phyloP scores from a whole-genome alignment of 2,888 invertebrate genomes.

The Dicyrtomina minuta region DNA sequence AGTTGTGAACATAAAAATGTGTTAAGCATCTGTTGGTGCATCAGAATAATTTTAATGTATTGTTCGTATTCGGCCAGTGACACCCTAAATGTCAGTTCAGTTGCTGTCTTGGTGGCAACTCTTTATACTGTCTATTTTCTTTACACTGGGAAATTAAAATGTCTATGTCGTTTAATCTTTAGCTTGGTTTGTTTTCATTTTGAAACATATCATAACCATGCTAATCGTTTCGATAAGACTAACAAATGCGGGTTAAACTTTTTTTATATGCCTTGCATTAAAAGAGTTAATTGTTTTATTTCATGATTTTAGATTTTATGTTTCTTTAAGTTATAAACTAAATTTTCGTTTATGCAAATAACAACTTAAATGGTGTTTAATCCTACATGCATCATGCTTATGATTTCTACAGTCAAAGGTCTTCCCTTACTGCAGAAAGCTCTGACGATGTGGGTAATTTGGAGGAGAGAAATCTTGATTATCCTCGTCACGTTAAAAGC shows the following conservation, averaged over 20 bases:
- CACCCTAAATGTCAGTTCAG: conserved; percentile 22
- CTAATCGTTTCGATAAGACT: conserved; percentile 5
- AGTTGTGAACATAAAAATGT: not conserved
- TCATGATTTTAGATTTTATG: not conserved
- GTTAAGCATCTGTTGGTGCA: not conserved
- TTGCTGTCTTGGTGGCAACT: not conserved
- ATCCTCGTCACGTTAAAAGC: not conserved
- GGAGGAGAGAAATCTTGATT: not conserved
- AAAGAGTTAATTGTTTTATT: too few relatives aligned
- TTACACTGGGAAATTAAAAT: conserved; percentile 14
- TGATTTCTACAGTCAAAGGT: too few relatives aligned
- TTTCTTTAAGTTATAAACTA: not conserved
- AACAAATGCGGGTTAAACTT: too few relatives aligned
- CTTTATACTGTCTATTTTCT: conserved; percentile 5
- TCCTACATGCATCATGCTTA: not conserved
- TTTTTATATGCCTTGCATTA: too few relatives aligned
- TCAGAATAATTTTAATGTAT: not conserved
- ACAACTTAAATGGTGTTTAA: not conserved
- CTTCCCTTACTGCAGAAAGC: not conserved
- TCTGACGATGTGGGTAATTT: not conserved
- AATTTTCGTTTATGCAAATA: too few relatives aligned
- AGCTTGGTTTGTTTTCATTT: conserved; percentile 8
- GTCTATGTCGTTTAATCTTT: conserved; percentile 4
- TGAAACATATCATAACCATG: conserved; percentile 7
- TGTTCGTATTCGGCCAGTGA: conserved; percentile 9